phyloP scores from a whole-genome alignment of 2,888 invertebrate species.

The Tuta absoluta region DNA sequence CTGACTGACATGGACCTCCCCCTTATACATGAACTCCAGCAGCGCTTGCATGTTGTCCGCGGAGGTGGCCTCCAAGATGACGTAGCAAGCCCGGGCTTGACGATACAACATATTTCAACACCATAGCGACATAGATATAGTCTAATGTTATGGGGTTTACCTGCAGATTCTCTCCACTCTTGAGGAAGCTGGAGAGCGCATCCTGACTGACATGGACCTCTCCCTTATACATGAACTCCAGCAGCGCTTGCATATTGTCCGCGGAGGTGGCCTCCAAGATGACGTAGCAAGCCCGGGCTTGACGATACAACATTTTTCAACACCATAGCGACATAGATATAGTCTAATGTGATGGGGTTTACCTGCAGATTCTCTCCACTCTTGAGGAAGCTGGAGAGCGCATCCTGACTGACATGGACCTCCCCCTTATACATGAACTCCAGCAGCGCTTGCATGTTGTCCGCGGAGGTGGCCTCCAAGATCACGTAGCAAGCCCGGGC shows the following conservation, averaged over 20 bases:
- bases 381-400: slow-evolving; percentile 94
- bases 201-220: slow-evolving; percentile 96
- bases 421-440: no score
- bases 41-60: slow-evolving; percentile 95
- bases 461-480: no score
- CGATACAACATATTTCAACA: no score
- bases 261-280: slow-evolving; percentile 94
- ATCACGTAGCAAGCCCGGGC: no score
- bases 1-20: slow-evolving; percentile 95
- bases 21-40: slow-evolving; percentile 96
- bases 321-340: neutral
- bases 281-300: no score
- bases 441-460: no score
- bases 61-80: slow-evolving; percentile 93
- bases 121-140: no score
- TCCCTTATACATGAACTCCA: slow-evolving; percentile 97
- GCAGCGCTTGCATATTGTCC: slow-evolving; percentile 93
- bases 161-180: slow-evolving; percentile 95
- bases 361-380: slow-evolving; percentile 95
- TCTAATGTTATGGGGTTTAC: slow-evolving; percentile 57
- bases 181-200: slow-evolving; percentile 93
- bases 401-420: no score
- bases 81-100: no score
- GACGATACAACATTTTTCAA: no score
- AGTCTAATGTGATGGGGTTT: slow-evolving; percentile 2